Conservation (phyloP, 2,113 vertebrate species). For the Rhipidura dahli region DNA sequence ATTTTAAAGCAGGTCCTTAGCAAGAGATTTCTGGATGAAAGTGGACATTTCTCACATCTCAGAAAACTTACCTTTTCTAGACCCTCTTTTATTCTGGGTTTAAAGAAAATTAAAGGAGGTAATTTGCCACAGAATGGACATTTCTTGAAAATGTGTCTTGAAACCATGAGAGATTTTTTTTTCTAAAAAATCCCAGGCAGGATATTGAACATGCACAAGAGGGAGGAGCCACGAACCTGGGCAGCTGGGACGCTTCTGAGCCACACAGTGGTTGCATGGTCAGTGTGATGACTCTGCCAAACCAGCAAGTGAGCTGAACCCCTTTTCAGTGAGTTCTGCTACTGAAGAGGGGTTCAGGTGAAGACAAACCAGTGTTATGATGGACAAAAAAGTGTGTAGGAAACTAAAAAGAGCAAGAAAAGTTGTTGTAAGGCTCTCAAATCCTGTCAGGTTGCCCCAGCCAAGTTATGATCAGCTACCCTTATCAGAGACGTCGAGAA, state of each 20-base stretch:
- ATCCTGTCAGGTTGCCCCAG: too few relatives aligned
- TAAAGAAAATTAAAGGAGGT: background rate
- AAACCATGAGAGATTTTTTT: background rate
- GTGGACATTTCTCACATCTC: fast-evolving
- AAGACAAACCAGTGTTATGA: background rate
- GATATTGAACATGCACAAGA: background rate
- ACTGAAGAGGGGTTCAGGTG: background rate
- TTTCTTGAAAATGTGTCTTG: background rate
- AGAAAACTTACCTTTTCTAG: background rate
- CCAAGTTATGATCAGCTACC: too few relatives aligned
- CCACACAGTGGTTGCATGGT: background rate
- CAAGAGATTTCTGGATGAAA: background rate
- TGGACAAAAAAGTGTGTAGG: background rate
- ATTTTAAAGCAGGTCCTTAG: background rate
- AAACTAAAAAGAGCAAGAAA: background rate
- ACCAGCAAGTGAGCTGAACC: background rate
- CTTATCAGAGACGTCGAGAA: too few relatives aligned
- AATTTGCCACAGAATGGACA: background rate
- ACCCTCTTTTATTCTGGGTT: background rate
- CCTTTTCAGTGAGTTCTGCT: background rate
- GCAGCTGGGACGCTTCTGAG: background rate
- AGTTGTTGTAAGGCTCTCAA: too few relatives aligned
- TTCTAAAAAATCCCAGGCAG: background rate
- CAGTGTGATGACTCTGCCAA: background rate
- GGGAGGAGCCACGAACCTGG: background rate